A percentile compares a stretch with the other conserved stretches of the same genome.
These are phyloP conservation scores for Hecatera dysodea DNA, from an alignment of 2,888 invertebrate genomes.

Conservation along the genomic window DNA sequence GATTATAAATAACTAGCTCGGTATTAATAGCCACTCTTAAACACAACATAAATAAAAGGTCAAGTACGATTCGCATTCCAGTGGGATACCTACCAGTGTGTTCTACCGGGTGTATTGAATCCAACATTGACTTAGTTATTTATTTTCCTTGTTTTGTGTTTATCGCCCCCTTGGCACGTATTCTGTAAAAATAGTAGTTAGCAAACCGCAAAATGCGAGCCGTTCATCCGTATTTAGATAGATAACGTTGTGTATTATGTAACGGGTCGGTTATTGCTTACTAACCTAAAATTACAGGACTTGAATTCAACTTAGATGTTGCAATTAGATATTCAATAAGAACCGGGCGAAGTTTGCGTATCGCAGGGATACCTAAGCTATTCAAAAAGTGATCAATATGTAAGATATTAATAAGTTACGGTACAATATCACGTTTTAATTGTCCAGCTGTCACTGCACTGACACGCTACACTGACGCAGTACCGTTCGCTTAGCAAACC, in stretches of 20 bases:
- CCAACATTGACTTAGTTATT: constrained; percentile 20
- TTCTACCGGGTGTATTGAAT: constrained; percentile 6
- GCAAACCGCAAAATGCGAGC: constrained; percentile 43
- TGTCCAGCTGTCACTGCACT: constrained; percentile 31
- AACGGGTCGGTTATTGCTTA: constrained; percentile 17
- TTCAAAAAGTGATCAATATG: not conserved
- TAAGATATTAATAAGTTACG: not conserved
- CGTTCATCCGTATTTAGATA: constrained; percentile 34
- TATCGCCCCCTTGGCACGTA: constrained; percentile 39
- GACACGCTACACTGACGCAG: constrained; percentile 18
- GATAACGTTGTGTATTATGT: constrained; percentile 37
- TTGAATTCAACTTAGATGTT: constrained; percentile 2
- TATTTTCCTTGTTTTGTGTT: constrained; percentile 58
- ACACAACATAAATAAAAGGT: constrained; percentile 53
- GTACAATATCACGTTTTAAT: constrained; percentile 22
- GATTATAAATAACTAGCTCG: constrained; percentile 55
- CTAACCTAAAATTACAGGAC: constrained; percentile 7
- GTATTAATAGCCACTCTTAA: constrained; percentile 53
- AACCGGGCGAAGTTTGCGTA: not conserved
- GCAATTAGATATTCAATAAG: not conserved
- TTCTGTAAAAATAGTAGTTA: constrained; percentile 50
- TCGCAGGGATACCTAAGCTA: too few relatives aligned
- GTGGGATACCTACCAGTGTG: not conserved
- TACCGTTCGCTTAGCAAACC: constrained; percentile 18
- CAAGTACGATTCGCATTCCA: constrained; percentile 43